A percentile compares a stretch with the other conserved stretches of the same genome.
Conservation (phyloP, 2,113 vertebrate genomes). For the Pyxicephalus adspersus region DNA sequence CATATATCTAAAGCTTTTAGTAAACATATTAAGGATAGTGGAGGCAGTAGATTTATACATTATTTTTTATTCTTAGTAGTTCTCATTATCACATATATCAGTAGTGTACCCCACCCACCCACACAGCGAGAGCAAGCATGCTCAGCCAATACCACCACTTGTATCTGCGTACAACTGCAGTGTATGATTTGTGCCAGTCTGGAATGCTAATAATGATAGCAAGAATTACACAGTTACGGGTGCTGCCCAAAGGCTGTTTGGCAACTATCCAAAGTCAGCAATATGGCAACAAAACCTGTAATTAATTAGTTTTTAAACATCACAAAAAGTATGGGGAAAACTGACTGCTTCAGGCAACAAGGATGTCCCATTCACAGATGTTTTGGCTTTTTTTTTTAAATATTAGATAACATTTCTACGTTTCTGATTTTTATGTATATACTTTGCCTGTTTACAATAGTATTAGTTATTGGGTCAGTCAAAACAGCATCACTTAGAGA, state of each 20-base stretch:
- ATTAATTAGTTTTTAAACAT: background rate
- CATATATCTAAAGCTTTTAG: too few species aligned
- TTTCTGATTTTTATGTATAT: too few species aligned
- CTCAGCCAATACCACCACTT: background rate
- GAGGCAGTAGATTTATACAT: too few species aligned
- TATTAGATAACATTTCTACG: too few species aligned
- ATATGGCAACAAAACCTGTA: slow-evolving; percentile 16
- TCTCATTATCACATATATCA: too few species aligned
- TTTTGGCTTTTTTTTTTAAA: too few species aligned
- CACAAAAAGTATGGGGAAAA: background rate
- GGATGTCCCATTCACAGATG: background rate
- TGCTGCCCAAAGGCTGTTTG: slow-evolving; percentile 25
- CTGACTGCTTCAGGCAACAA: background rate
- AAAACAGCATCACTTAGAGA: too few species aligned
- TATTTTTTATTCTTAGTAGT: too few species aligned
- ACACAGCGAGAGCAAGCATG: background rate
- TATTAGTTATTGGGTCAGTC: too few species aligned
- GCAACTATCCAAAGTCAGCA: slow-evolving; percentile 3
- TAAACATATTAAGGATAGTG: too few species aligned
- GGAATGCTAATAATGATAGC: slow-evolving; percentile 46
- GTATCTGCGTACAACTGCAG: background rate
- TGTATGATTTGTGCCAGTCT: slow-evolving; percentile 24
- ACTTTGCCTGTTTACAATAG: too few species aligned
- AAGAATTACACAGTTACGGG: slow-evolving; percentile 4
- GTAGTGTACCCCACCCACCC: too few species aligned